phyloP scores from a whole-genome alignment of 2,113 vertebrate genomes.

The Cyanoderma ruficeps region DNA sequence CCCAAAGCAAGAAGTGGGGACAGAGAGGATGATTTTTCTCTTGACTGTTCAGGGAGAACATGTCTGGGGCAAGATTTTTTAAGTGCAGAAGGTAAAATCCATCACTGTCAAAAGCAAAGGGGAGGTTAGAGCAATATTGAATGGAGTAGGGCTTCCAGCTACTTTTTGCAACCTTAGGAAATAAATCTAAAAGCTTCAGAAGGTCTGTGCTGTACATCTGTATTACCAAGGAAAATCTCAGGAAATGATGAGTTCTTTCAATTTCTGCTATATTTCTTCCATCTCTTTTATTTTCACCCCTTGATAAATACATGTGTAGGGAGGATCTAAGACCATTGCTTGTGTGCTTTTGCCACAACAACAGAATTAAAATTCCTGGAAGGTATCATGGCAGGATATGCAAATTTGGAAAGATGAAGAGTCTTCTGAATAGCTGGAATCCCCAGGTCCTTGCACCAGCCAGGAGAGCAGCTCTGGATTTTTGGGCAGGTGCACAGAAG shows the following conservation, averaged over 20 bases:
- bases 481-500: neutral
- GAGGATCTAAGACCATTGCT: neutral
- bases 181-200: neutral
- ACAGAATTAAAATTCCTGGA: neutral
- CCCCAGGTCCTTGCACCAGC: neutral
- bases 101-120: constrained; percentile 9
- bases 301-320: neutral
- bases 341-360: neutral
- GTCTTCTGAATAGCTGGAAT: neutral
- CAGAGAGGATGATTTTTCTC: neutral
- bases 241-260: neutral
- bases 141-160: neutral
- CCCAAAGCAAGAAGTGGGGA: neutral
- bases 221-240: neutral
- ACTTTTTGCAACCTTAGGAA: neutral
- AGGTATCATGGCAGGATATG: neutral
- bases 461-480: neutral
- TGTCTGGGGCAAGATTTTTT: neutral
- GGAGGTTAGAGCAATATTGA: neutral
- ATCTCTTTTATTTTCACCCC: neutral
- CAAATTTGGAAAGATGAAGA: neutral
- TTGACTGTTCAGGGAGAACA: neutral
- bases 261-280: neutral
- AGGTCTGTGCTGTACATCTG: neutral
- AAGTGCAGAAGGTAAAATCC: neutral